Base-by-base conservation (phyloP, 2,888 invertebrate species). In the Andrena hattorfiana region DNA sequence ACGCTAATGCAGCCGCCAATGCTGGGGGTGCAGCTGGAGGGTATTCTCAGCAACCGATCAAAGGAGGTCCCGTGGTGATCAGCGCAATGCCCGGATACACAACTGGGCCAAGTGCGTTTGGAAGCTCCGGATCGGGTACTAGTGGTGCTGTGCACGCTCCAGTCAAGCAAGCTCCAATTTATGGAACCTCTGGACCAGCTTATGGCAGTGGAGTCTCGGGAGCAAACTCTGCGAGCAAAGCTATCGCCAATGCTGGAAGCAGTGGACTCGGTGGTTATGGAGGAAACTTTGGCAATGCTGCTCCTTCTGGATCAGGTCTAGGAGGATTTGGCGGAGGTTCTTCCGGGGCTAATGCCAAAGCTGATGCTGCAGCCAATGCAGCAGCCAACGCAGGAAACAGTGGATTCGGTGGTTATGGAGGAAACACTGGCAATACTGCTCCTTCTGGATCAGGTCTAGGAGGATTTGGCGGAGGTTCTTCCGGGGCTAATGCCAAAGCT, bases 1-100 rank as follows among this genome's bases (percentile, higher is more conserved):
- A 77, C 8, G 77, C 81, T 2, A 68, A 73, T 35, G 84, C 85
- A 1, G 75, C 68, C 30, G 85, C 84, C 7, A 84, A 81, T 30
- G 81, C 85, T 4, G 76, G 28, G 5, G 80, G 77, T 35, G 70
- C 64, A 0, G 49, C 62, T 8, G 73, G 73, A 26, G 20, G 32
- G 23, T 73, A 54, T 13, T 23, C 4, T 5, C 56, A 56, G 13
- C 42, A 42, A 10, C 69, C 77, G 0, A 13, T 56, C 10, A 56
- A 77, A 7, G 2, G 6, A 16, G 0, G 5, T 1, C 75, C 75
- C 2, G 2, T 54, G 4, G 7, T 32, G 13, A 4, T 73, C 64
- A 10, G 30, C 20, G 0, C 35, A 2, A 42, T 42, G 42, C 42
- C 42, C 42, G 30, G 62, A 23, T 67, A 67, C 6, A 7, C 4